Percentiles rank a stretch among this genome's conserved stretches.
Conservation (phyloP, 2,797 vertebrate species). For the Scarus forsteni region DNA sequence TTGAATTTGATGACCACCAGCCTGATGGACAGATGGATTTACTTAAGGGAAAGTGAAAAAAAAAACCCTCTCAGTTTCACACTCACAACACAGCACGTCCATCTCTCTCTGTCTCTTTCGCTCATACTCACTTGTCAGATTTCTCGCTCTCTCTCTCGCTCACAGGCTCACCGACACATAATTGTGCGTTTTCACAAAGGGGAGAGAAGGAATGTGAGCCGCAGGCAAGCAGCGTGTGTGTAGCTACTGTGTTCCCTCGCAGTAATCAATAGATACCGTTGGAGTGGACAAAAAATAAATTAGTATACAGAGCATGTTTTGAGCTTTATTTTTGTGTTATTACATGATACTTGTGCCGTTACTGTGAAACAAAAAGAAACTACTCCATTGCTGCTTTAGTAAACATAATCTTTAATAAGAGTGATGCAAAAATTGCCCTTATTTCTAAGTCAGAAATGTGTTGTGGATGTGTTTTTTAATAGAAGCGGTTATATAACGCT, state of each 20-base stretch:
- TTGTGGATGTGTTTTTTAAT: slow-evolving; percentile 46
- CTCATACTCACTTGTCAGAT: slow-evolving; percentile 73
- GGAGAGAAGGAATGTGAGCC: slow-evolving; percentile 59
- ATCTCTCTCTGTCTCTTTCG: slow-evolving; percentile 63
- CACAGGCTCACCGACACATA: slow-evolving; percentile 70
- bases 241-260: slow-evolving; percentile 32
- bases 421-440: slow-evolving; percentile 19
- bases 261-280: slow-evolving; percentile 61
- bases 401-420: slow-evolving; percentile 7
- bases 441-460: slow-evolving; percentile 27
- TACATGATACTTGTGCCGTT: neutral
- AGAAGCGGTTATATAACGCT: slow-evolving; percentile 44
- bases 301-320: slow-evolving; percentile 1
- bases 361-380: neutral
- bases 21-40: slow-evolving; percentile 54
- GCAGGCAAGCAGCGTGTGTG: slow-evolving; percentile 43
- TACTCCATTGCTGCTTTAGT: neutral
- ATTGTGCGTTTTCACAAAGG: slow-evolving; percentile 69
- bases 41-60: slow-evolving; percentile 28
- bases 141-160: slow-evolving; percentile 60
- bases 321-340: slow-evolving; percentile 18
- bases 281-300: slow-evolving; percentile 46
- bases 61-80: slow-evolving; percentile 52
- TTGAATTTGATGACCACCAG: slow-evolving; percentile 35
- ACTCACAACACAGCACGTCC: slow-evolving; percentile 58